Evolutionary conservation across 1,140 invertebrate species (phyloP), one percentile per base, ranked within the genome.

Genomic region (Microplitis demolitor): DNA sequence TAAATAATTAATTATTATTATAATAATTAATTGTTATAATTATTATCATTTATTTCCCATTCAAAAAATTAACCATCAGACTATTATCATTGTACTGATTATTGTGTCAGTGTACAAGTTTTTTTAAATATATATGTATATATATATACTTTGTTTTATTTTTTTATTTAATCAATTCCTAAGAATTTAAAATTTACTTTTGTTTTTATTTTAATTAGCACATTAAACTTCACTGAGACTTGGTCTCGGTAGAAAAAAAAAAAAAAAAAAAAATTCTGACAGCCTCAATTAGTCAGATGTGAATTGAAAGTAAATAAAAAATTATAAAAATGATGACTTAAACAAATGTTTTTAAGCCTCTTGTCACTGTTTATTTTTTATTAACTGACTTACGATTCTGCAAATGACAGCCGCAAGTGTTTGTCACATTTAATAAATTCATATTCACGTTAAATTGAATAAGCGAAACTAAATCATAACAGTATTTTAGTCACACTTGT

Each of bases 71-170:
- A 11, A 31, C 24, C 35, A 3, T 45, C 61, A 63, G 61, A 63
- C 61, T 51, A 66, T 66, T 66, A 66, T 66, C 45, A 66, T 66
- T 66, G 63, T 66, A 66, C 63, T 66, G 63, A 31, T 39, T 66
- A 50, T 53, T 39, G 24, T 31, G 61, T 60, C 58, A 60, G 24
- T 33, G 58, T 60, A 6, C 11, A 31, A 31, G 16, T 34, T 60
- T 24, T 11, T 60, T 60, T 60, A 9, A 45, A 63, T n/a, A 8
- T 35, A 37, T 63, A 9, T 3, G 3, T 33, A 37, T 1, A 61
- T 9, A 8, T 9, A 24, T 61, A 4, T 33, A 63, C 2, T n/a
- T 13, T 13, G 5, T 45, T 45, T 39, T 13, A 37, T n/a, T 13
- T 45, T 45, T 45, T 39, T 13, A 37, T n/a, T 11, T 6, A 2